phyloP scores from a whole-genome alignment of 2,113 vertebrate genomes.

The Labeo rohita region DNA sequence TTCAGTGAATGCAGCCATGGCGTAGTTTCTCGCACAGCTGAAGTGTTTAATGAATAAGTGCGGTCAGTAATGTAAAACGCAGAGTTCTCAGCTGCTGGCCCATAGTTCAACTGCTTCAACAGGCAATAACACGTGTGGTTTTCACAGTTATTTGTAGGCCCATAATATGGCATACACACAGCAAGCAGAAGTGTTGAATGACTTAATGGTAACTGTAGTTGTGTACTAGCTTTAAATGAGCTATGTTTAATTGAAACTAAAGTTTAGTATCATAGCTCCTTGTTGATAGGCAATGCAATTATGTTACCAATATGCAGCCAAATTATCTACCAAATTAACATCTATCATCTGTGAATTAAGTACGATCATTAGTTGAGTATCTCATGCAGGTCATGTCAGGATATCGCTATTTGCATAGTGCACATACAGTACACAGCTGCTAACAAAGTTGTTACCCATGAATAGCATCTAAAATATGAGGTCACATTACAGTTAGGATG shows the following conservation, averaged over 20 bases:
- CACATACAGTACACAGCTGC: background rate
- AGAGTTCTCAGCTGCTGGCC: background rate
- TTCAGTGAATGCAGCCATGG: background rate
- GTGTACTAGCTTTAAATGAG: background rate
- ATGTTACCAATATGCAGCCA: background rate
- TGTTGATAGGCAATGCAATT: background rate
- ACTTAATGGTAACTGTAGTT: background rate
- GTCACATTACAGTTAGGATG: background rate
- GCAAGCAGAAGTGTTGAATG: conserved; percentile 1
- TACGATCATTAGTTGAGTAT: background rate
- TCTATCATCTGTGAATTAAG: background rate
- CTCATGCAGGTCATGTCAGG: background rate
- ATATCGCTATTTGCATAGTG: background rate
- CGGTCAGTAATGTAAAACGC: conserved; percentile 38
- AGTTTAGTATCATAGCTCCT: background rate
- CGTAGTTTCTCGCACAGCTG: background rate
- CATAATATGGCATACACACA: conserved; percentile 56
- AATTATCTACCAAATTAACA: no score
- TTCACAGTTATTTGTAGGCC: conserved; percentile 68
- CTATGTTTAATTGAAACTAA: background rate
- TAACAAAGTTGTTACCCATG: background rate
- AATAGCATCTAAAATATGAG: background rate
- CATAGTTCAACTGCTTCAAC: background rate
- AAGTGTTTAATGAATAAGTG: conserved; percentile 60
- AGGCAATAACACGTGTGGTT: conserved; percentile 71